These are phyloP conservation scores for Anoplius nigerrimus DNA, from an alignment of 2,888 invertebrate genomes.

Conservation along the genomic window DNA sequence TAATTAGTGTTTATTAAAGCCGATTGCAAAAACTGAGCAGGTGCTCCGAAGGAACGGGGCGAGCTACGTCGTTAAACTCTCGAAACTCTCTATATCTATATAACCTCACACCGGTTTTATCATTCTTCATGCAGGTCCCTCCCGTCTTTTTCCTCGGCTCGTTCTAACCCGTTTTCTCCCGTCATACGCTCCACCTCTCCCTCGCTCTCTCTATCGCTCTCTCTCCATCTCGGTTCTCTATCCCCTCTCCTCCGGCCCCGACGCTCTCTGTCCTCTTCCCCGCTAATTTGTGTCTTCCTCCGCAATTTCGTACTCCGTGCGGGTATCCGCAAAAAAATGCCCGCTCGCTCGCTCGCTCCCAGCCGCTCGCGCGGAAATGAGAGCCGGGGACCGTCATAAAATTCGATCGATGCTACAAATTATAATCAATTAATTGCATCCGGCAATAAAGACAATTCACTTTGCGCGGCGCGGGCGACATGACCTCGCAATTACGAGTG, in stretches of 20 bases:
- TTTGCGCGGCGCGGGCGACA: not conserved
- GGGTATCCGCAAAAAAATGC: conserved; percentile 16
- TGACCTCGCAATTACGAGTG: not conserved
- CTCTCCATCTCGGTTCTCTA: conserved; percentile 4
- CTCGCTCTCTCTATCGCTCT: conserved; percentile 1
- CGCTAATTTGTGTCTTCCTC: conserved; percentile 45
- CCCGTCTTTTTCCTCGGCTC: conserved; percentile 4
- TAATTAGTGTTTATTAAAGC: conserved; percentile 64
- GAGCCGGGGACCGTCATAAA: not conserved
- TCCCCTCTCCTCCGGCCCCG: conserved; percentile 10
- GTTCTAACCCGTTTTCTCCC: too few relatives aligned
- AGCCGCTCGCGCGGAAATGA: not conserved
- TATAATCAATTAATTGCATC: conserved; percentile 18
- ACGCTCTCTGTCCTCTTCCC: too few relatives aligned
- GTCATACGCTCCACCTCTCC: too few relatives aligned
- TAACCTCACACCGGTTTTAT: conserved; percentile 39
- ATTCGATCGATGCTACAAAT: conserved; percentile 5
- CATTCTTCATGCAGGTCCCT: conserved; percentile 19
- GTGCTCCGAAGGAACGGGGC: conserved; percentile 35
- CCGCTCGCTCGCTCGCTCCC: not conserved
- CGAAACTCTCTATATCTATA: conserved; percentile 27
- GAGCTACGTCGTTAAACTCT: conserved; percentile 42
- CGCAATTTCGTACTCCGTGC: conserved; percentile 30
- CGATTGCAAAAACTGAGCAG: conserved; percentile 62
- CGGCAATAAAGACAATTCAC: not conserved